Evolutionary conservation across 2,113 vertebrate genomes (phyloP).

Genomic region (Lycaon pictus): DNA sequence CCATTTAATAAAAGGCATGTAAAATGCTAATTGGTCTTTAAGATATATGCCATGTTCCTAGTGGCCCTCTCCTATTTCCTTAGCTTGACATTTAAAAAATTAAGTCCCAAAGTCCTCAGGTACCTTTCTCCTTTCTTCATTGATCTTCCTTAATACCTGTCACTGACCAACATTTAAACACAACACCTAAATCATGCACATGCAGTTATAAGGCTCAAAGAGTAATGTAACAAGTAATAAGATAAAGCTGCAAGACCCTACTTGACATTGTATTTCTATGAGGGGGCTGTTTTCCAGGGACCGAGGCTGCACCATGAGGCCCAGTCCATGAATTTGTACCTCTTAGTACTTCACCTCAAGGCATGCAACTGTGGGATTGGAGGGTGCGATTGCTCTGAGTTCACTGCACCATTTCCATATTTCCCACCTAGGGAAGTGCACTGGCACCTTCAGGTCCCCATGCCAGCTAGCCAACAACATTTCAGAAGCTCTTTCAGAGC

Average conservation of each 20-base stretch:
- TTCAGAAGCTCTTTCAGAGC: neutral
- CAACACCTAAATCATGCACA: slow-evolving; percentile 48
- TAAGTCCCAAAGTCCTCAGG: slow-evolving; percentile 70
- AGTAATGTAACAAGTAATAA: slow-evolving; percentile 13
- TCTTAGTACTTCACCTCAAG: neutral
- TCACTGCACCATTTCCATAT: neutral
- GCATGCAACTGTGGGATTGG: neutral
- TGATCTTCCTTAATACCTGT: slow-evolving; percentile 72
- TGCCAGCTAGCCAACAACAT: neutral
- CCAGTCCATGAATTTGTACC: neutral
- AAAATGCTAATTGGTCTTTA: slow-evolving; percentile 65
- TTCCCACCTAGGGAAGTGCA: neutral
- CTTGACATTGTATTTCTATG: neutral
- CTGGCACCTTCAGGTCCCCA: neutral
- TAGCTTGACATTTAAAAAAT: slow-evolving; percentile 76
- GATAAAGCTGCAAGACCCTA: neutral
- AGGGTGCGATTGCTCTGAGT: neutral
- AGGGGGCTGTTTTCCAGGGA: neutral
- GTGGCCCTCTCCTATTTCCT: slow-evolving; percentile 63
- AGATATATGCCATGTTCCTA: slow-evolving; percentile 56
- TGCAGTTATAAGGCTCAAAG: slow-evolving; percentile 47
- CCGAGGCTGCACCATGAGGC: neutral
- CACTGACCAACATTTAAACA: slow-evolving; percentile 61
- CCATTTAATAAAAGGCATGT: slow-evolving; percentile 54
- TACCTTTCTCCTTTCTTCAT: slow-evolving; percentile 70